Evolutionary conservation across 2,113 vertebrate genomes (phyloP).

Genomic region (Oplegnathus fasciatus): DNA sequence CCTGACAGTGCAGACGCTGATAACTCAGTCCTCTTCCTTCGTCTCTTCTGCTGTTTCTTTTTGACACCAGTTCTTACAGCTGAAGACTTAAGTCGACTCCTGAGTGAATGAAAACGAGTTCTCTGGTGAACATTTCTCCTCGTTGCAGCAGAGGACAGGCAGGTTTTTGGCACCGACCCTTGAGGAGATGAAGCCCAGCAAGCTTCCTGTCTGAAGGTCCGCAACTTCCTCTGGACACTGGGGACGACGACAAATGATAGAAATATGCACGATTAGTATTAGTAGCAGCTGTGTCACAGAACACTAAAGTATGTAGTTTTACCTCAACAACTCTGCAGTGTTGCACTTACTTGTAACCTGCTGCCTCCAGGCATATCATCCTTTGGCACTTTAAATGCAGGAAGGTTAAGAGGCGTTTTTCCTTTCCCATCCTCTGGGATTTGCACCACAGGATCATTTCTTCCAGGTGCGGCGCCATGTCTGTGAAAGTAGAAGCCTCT

Average conservation of each 20-base stretch:
- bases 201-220: conserved; percentile 59
- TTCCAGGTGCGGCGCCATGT: conserved; percentile 64
- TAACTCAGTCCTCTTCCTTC: neutral
- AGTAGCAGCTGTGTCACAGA: neutral
- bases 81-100: conserved; percentile 11
- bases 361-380: conserved; percentile 74
- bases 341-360: conserved; percentile 78
- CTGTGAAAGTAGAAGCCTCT: conserved; percentile 59
- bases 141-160: neutral
- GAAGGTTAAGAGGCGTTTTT: conserved; percentile 68
- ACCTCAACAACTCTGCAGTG: neutral
- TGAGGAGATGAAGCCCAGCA: conserved; percentile 50
- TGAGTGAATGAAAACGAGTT: conserved; percentile 17
- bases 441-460: conserved; percentile 77
- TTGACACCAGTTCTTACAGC: neutral
- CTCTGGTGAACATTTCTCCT: conserved; percentile 20
- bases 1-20: neutral
- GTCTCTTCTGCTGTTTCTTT: neutral
- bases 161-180: conserved; percentile 6
- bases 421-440: conserved; percentile 58
- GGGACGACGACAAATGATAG: conserved; percentile 2
- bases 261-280: neutral
- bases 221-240: conserved; percentile 78
- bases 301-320: neutral
- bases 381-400: conserved; percentile 74